A percentile compares a stretch with the other conserved stretches of the same genome.
Conservation (phyloP, 2,888 invertebrate species). For the Cantharis rufa region DNA sequence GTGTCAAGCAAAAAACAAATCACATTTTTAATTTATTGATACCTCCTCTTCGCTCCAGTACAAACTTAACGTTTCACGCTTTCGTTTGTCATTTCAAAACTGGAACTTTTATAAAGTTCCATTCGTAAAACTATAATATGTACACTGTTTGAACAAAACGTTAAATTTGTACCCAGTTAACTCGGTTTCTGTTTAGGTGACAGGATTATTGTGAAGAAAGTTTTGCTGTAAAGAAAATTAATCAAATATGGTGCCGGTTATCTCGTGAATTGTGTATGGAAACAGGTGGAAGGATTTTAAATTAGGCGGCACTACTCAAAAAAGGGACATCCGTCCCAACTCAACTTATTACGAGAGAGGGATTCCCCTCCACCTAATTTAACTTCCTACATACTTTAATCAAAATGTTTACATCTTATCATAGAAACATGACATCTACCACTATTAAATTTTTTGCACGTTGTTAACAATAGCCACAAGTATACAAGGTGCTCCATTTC, state of each 20-base stretch:
- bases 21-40: background rate
- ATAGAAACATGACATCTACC: background rate
- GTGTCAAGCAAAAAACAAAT: constrained; percentile 1
- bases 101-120: background rate
- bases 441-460: background rate
- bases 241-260: background rate
- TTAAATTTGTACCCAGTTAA: background rate
- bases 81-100: background rate
- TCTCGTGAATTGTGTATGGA: background rate
- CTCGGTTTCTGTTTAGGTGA: background rate
- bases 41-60: background rate
- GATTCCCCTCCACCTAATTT: background rate
- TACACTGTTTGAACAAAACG: background rate
- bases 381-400: background rate
- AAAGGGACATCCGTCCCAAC: background rate
- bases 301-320: background rate
- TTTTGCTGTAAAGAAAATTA: constrained; percentile 2
- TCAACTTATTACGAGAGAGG: background rate
- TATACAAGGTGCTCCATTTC: background rate
- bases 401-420: background rate
- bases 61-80: background rate
- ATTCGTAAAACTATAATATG: background rate
- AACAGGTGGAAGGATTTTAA: background rate
- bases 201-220: background rate
- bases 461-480: background rate